Evolutionary conservation across 92 coral and sea anemone species (phyloP), one percentile per base, ranked within the genome.

Genomic region (Siderastrea siderea): DNA sequence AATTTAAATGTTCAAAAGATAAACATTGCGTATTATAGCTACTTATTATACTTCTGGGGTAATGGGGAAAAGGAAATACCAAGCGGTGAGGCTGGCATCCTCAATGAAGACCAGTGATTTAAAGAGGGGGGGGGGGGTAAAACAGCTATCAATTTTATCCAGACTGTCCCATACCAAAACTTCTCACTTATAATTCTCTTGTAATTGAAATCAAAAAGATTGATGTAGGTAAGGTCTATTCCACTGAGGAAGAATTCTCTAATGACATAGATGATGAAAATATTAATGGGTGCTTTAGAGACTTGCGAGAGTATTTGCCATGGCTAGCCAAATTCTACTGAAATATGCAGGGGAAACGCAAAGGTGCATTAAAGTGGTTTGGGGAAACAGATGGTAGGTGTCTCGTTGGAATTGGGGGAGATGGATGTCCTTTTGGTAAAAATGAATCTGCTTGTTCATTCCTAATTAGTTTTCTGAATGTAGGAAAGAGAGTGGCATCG

Each of bases 221-320:
- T 84, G 89, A 88, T 64, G 71, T 92, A 44, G 92, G 90, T 1
- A 81, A 45, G 66, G 81, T 84, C 47, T 82, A 90, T 74, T 75
- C 78, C 51, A 60, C 72, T 48, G 26, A 55, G 16, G 50, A 84
- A 81, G 84, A 66, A 93, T 91, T 62, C 87, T 91, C 68, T 90
- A 89, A 91, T 77, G 78, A 77, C 46, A 50, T 26, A 85, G n/a
- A n/a, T n/a, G n/a, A n/a, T n/a, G n/a, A n/a, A n/a, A n/a, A n/a
- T n/a, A n/a, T n/a, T n/a, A n/a, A 62, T 91, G 97, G 97, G 14
- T 88, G 93, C 90, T 86, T 80, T 74, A 47, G 97, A 75, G 92
- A 94, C 75, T 90, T 94, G 12, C 55, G 90, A 60, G 90, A 94
- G 57, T 94, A 86, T 77, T 84, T 94, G 78, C 93, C 97, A 10